Evolutionary conservation across 2,888 invertebrate genomes (phyloP).

Genomic region (Ommatoiulus sabulosus): DNA sequence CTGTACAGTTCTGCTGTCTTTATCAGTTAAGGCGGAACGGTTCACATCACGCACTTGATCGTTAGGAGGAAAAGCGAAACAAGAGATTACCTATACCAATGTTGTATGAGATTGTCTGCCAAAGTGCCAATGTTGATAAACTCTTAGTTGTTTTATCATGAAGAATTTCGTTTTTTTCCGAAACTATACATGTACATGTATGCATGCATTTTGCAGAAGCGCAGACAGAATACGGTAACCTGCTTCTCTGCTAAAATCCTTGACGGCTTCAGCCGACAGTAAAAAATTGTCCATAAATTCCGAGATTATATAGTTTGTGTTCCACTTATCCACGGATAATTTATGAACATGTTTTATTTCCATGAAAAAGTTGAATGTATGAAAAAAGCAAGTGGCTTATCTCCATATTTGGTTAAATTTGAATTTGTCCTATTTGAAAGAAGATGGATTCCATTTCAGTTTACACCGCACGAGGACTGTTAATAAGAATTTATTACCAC

Average conservation of each 20-base stretch:
- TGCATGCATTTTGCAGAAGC: neutral
- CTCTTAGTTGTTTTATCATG: no score
- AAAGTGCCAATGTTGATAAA: no score
- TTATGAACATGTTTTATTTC: neutral
- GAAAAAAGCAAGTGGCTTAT: neutral
- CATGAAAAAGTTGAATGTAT: neutral
- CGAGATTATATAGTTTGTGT: neutral
- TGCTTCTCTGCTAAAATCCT: neutral
- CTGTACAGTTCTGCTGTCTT: no score
- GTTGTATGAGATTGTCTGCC: no score
- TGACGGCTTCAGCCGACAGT: neutral
- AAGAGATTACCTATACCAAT: no score
- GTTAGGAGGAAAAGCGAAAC: no score
- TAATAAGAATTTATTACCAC: slow-evolving; percentile 19
- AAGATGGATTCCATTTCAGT: neutral
- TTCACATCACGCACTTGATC: no score
- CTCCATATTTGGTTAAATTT: slow-evolving; percentile 27
- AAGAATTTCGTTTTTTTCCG: no score
- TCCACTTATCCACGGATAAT: neutral
- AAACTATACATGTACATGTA: no score
- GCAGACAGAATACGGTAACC: neutral
- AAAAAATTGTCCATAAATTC: neutral
- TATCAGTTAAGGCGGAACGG: no score
- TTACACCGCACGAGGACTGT: neutral
- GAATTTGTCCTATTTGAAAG: slow-evolving; percentile 10